Conservation (phyloP, 2,888 invertebrate species). For the Caenorhabditis sp. region DNA sequence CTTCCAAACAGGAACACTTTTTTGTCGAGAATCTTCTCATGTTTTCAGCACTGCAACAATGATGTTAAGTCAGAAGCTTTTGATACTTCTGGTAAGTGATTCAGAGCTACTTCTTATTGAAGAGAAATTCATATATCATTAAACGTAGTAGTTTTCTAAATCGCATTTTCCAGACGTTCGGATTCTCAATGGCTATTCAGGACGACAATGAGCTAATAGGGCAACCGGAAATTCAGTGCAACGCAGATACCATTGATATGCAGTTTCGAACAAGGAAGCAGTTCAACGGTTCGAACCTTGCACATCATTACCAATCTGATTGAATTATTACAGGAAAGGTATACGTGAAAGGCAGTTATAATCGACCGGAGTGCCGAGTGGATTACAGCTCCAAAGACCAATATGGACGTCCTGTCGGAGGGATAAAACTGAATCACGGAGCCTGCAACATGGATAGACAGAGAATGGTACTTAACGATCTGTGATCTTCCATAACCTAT, state of each 20-base stretch:
- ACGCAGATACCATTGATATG: constrained; percentile 82
- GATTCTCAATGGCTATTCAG: constrained; percentile 52
- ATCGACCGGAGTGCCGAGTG: constrained; percentile 80
- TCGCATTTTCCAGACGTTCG: constrained; percentile 41
- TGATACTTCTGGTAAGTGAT: constrained; percentile 41
- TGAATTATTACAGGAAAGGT: constrained; percentile 78
- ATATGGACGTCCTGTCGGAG: constrained; percentile 78
- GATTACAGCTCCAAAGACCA: constrained; percentile 69
- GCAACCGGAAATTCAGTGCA: constrained; percentile 81
- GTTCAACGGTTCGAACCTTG: constrained; percentile 73
- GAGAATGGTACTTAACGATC: constrained; percentile 74
- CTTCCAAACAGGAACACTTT: background rate
- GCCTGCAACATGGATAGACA: constrained; percentile 83
- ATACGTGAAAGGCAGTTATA: constrained; percentile 83
- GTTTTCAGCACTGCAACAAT: constrained; percentile 21
- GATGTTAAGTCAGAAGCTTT: constrained; percentile 16
- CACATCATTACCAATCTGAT: background rate
- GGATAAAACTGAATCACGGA: constrained; percentile 82
- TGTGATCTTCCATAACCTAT: background rate
- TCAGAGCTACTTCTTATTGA: no score
- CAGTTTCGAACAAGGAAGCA: constrained; percentile 78
- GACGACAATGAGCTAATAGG: constrained; percentile 77
- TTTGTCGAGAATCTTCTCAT: background rate
- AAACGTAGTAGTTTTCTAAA: background rate
- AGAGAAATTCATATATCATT: no score